Conservation (phyloP, 1,140 invertebrate species). For the Aphis gossypii region DNA sequence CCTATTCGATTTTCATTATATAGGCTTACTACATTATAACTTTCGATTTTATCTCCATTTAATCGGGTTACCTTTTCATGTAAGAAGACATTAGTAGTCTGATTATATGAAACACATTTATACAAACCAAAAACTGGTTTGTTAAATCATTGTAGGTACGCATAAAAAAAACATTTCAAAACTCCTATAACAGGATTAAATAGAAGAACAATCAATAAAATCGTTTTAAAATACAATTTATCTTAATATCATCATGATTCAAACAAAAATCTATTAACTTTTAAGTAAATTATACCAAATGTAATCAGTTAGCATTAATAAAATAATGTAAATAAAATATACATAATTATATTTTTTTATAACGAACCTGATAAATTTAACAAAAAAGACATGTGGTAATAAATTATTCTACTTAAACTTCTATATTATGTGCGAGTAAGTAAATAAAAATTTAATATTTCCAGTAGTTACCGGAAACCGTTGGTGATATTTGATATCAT, state of each 20-base stretch:
- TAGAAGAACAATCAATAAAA: background rate
- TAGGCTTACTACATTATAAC: background rate
- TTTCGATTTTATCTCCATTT: slow-evolving; percentile 28
- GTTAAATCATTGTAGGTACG: background rate
- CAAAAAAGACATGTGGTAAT: background rate
- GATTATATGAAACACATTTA: background rate
- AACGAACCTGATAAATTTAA: background rate
- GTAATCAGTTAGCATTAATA: background rate
- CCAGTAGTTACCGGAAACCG: background rate
- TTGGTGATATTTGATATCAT: background rate
- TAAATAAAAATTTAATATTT: background rate
- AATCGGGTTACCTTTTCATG: background rate
- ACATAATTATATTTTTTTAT: background rate
- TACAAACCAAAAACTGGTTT: slow-evolving; percentile 28
- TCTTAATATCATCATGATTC: background rate
- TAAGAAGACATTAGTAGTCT: slow-evolving; percentile 6
- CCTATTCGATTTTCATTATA: background rate
- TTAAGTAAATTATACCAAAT: background rate
- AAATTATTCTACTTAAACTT: background rate
- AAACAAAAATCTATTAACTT: background rate
- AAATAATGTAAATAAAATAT: background rate
- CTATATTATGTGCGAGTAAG: no score
- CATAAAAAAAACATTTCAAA: slow-evolving; percentile 4
- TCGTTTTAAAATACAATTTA: background rate
- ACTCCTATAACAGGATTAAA: background rate